Evolutionary conservation across 1,140 invertebrate species (phyloP), one percentile per base, ranked within the genome.

Genomic region (Chironomus tepperi): DNA sequence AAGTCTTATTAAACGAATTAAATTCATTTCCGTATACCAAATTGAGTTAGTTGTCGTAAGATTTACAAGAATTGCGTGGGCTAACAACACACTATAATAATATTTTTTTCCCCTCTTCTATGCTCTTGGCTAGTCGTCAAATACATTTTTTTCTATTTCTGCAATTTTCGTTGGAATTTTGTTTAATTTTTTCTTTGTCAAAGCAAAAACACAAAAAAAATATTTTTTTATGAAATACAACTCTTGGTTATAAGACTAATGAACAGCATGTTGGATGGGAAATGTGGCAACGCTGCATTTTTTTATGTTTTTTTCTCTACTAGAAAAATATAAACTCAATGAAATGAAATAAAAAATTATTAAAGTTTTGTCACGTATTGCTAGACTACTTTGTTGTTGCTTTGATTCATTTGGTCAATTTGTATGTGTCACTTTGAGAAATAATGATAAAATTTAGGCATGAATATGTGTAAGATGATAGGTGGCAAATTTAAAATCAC

Each of bases 121-220:
- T 57, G 47, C 12, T 57, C 12, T n/a, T n/a, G 12, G 47, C n/a
- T 57, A n/a, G 47, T 57, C 24, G 24, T 34, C 24, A 34, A 34
- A 34, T 34, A 34, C 24, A 34, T 34, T 34, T 34, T 34, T 34
- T 34, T 34, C 24, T 34, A 34, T 34, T 34, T 34, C 24, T 57
- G 47, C 47, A 57, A 15, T 57, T 57, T 57, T 57, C 47, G n/a
- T n/a, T 57, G 47, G 47, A 57, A 57, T 57, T 57, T 57, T n/a
- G 12, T 57, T 57, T 57, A 34, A 34, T 34, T 34, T 34, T 34
- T 34, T 2, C 24, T 34, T 34, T 34, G 24, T 34, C 24, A 34
- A 34, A 34, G 24, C 24, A 34, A 34, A 34, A 34, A 34, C 5
- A 15, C 43, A 47, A 47, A 47, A 47, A 47, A 47, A 2, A 47